These are phyloP conservation scores for Globia sparganii DNA, from an alignment of 2,888 invertebrate genomes.

Conservation along the genomic window DNA sequence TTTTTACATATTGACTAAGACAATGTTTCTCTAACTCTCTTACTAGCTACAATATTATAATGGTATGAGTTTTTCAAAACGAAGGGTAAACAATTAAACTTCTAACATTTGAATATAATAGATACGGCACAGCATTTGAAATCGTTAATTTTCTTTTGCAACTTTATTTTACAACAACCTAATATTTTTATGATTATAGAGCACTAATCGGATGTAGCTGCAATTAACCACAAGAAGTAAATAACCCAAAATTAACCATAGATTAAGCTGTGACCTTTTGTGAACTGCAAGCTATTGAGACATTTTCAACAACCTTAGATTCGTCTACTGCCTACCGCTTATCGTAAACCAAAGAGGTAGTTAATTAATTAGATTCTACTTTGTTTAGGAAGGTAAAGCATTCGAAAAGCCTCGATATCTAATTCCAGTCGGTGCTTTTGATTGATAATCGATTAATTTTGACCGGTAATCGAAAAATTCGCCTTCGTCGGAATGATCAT, in stretches of 20 bases:
- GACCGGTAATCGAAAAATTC: no score
- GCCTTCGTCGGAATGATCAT: no score
- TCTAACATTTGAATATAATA: not conserved
- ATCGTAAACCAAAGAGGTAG: not conserved
- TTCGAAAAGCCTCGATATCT: not conserved
- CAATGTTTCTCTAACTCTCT: not conserved
- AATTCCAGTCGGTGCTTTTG: not conserved
- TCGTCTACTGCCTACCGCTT: constrained; percentile 4
- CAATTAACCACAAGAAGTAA: constrained; percentile 20
- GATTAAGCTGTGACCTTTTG: constrained; percentile 41
- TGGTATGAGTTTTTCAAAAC: not conserved
- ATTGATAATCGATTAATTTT: not conserved
- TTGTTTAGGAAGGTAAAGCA: not conserved
- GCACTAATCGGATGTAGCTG: constrained; percentile 35
- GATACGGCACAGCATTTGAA: not conserved
- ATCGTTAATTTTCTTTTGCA: not conserved
- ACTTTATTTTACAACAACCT: constrained; percentile 16
- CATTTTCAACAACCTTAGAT: constrained; percentile 39
- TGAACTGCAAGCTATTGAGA: constrained; percentile 39
- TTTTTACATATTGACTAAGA: not conserved
- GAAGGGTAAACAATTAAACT: no score
- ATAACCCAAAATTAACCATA: constrained; percentile 46
- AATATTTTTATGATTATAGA: constrained; percentile 12
- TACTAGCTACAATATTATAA: not conserved
- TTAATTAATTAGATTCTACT: not conserved